phyloP scores from a whole-genome alignment of 2,888 invertebrate genomes.

The Tillus elongatus region DNA sequence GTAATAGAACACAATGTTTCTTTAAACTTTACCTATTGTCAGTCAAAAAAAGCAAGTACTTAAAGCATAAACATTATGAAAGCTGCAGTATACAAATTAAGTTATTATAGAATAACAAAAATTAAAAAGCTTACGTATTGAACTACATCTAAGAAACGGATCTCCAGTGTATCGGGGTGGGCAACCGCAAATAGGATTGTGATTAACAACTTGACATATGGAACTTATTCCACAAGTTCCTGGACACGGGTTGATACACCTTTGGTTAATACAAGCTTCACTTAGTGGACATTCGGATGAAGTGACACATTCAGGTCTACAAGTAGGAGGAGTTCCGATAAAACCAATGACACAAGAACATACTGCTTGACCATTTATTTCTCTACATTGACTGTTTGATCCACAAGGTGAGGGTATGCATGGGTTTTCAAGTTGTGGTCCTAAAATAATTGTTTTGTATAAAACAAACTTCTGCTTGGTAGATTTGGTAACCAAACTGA shows the following conservation, averaged over 20 bases:
- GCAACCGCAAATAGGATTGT: constrained; percentile 57
- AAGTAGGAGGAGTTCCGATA: constrained; percentile 62
- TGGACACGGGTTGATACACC: constrained; percentile 63
- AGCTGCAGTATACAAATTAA: not conserved
- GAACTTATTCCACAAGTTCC: constrained; percentile 62
- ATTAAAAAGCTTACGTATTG: constrained; percentile 23
- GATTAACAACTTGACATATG: constrained; percentile 56
- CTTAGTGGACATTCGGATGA: constrained; percentile 59
- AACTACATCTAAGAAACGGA: constrained; percentile 33
- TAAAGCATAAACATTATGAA: too few species aligned
- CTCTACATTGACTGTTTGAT: constrained; percentile 57
- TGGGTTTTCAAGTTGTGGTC: constrained; percentile 18
- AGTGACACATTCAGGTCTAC: constrained; percentile 58
- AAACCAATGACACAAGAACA: constrained; percentile 58
- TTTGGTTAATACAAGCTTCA: constrained; percentile 57
- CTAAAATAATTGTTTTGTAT: too few species aligned
- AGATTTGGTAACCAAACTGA: too few species aligned
- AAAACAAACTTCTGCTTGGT: too few species aligned
- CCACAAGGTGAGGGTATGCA: constrained; percentile 64
- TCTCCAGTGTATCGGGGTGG: constrained; percentile 50
- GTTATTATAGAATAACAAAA: not conserved
- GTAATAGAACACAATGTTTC: too few species aligned
- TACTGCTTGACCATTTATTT: constrained; percentile 55
- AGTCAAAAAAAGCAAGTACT: too few species aligned
- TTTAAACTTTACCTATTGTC: too few species aligned